Base-by-base conservation (phyloP, 2,797 vertebrate species). In the Semaprochilodus insignis region DNA sequence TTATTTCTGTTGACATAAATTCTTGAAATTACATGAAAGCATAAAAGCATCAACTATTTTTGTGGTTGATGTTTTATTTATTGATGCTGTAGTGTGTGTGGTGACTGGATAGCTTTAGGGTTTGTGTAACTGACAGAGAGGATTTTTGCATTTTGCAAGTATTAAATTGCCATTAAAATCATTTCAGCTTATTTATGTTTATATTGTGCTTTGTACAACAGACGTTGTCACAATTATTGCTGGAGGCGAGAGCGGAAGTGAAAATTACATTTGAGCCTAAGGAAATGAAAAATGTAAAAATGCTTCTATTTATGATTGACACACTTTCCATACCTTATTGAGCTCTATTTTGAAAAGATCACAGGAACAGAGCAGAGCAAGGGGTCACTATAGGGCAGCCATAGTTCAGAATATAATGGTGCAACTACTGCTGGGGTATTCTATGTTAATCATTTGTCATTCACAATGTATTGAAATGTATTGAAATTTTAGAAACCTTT, bases 221-320 rank as follows among this genome's bases (percentile, higher is more conserved):
- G 21, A 59, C 57, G 23, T n/a, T 10, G 21, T n/a, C 6, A 59
- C 57, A 5, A 6, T 1, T 59, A 59, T n/a, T 23, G 57, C 57
- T 7, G 21, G 23, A 59, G 57, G 57, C 6, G 54, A 55, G 4
- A 55, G 3, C 4, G 17, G 54, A 17, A 21, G 54, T 4, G 10
- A 44, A 44, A 44, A 44, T 44, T 4, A 44, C 44, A 4, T 44
- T 4, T 5, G 44, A 44, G 8, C 7, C 44, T 8, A 44, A 44
- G 52, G 14, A 36, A 66, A 66, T 66, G 27, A 66, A 66, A 66
- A 66, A 34, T 66, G 31, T n/a, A n/a, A 31, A 66, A 34, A 66
- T 66, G 63, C 63, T n/a, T 31, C 23, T 66, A 34, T 66, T 66
- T 44, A 7, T 8, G 3, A 4, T 44, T 44, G 5, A 7, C 10